Percentiles rank a stretch among this genome's conserved stretches.
phyloP scores from a whole-genome alignment of 1,140 invertebrate genomes.

The Parasteatoda tepidariorum region DNA sequence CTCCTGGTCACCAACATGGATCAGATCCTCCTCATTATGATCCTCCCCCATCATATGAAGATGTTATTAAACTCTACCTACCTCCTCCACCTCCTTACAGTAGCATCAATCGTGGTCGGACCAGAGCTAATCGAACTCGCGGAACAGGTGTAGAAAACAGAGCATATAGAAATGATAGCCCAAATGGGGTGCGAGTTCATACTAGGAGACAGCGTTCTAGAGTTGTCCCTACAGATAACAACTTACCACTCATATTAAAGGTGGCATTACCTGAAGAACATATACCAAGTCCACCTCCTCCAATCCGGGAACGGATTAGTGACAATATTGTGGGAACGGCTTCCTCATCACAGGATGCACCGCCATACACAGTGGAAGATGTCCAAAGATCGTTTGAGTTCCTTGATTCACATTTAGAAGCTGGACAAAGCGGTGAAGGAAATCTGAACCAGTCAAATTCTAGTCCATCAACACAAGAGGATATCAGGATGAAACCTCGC shows the following conservation, averaged over 20 bases:
- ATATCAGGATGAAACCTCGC: neutral
- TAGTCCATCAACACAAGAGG: neutral
- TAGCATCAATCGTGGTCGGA: conserved; percentile 25
- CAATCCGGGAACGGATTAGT: neutral
- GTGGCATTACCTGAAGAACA: conserved; percentile 35
- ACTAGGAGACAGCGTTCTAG: conserved; percentile 20
- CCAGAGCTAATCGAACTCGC: neutral
- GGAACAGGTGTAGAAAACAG: conserved; percentile 30
- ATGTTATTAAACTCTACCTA: conserved; percentile 61
- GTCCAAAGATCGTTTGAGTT: neutral
- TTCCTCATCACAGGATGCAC: neutral
- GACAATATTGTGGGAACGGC: neutral
- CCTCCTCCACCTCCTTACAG: conserved; percentile 61
- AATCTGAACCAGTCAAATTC: conserved; percentile 18
- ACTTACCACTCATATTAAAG: conserved; percentile 23
- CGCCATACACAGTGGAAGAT: neutral
- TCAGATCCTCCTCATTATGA: conserved; percentile 58
- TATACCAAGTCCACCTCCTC: neutral
- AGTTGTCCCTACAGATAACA: conserved; percentile 1
- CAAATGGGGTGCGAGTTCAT: conserved; percentile 18
- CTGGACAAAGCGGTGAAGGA: neutral
- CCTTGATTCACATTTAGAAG: neutral
- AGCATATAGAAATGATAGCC: conserved; percentile 46
- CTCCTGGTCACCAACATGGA: neutral
- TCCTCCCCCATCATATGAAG: conserved; percentile 62